Evolutionary conservation across 2,113 vertebrate species (phyloP).

Genomic region (Balaeniceps rex): DNA sequence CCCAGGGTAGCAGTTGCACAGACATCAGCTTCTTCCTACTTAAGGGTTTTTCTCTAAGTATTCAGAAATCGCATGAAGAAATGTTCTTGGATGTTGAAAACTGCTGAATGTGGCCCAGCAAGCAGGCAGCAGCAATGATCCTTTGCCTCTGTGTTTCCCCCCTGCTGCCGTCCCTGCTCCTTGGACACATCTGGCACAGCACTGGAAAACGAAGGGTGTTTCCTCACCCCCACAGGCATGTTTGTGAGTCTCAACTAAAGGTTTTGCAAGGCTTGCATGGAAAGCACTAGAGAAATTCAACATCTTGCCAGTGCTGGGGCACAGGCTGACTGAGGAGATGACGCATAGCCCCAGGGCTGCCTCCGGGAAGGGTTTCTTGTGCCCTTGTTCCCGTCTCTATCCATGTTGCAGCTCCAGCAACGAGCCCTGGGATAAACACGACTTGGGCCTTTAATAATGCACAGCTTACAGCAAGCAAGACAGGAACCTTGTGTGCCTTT

Average conservation of each 20-base stretch:
- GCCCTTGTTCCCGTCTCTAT: rapidly evolving
- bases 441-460: conserved; percentile 2
- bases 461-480: not conserved
- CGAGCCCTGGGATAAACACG: not conserved
- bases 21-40: not conserved
- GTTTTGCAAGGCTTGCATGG: not conserved
- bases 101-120: not conserved
- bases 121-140: not conserved
- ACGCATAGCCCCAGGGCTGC: not conserved
- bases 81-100: not conserved
- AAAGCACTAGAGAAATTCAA: not conserved
- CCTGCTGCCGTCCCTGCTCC: not conserved
- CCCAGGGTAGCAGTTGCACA: not conserved
- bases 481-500: not conserved
- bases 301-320: not conserved
- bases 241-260: not conserved
- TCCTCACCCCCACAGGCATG: not conserved
- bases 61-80: not conserved
- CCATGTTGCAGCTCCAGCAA: not conserved
- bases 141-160: not conserved
- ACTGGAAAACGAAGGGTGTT: not conserved
- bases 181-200: rapidly evolving
- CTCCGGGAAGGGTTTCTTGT: conserved; percentile 7
- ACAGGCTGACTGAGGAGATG: not conserved
- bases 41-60: not conserved